A percentile compares a stretch with the other conserved stretches of the same genome.
phyloP scores from a whole-genome alignment of 1,140 invertebrate genomes.

The Pinna nobilis region DNA sequence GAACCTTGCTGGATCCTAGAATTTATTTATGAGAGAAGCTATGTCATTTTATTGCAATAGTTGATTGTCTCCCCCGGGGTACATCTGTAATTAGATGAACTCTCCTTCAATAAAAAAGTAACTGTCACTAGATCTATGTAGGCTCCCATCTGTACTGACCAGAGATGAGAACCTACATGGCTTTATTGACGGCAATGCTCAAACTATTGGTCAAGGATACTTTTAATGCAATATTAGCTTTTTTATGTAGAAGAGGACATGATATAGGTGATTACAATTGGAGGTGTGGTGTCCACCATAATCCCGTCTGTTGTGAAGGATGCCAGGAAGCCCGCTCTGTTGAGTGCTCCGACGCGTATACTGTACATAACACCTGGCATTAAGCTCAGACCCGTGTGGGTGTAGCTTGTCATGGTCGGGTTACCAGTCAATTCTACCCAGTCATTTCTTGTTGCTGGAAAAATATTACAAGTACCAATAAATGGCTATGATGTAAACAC shows the following conservation, averaged over 20 bases:
- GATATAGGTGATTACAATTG: conserved; percentile 6
- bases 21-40: no score
- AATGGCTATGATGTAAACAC: not conserved
- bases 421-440: not conserved
- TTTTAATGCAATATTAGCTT: not conserved
- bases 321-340: conserved; percentile 50
- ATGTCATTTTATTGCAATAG: no score
- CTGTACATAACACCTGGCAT: conserved; percentile 43
- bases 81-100: no score
- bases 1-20: no score
- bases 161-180: no score
- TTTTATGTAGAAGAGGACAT: not conserved
- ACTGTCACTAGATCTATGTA: not conserved
- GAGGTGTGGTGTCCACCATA: conserved; percentile 44
- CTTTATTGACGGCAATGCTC: not conserved
- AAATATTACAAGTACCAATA: not conserved
- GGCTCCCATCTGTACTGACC: no score
- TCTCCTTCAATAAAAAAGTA: conserved; percentile 2
- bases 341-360: conserved; percentile 42
- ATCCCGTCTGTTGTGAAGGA: conserved; percentile 54
- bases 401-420: conserved; percentile 5
- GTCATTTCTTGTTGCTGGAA: not conserved
- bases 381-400: conserved; percentile 14
- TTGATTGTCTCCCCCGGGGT: no score
- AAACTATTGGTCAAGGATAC: not conserved